A percentile compares a stretch with the other conserved stretches of the same genome.
These are phyloP conservation scores for Liodrosophila aerea DNA, from an alignment of 2,888 invertebrate genomes.

Conservation along the genomic window DNA sequence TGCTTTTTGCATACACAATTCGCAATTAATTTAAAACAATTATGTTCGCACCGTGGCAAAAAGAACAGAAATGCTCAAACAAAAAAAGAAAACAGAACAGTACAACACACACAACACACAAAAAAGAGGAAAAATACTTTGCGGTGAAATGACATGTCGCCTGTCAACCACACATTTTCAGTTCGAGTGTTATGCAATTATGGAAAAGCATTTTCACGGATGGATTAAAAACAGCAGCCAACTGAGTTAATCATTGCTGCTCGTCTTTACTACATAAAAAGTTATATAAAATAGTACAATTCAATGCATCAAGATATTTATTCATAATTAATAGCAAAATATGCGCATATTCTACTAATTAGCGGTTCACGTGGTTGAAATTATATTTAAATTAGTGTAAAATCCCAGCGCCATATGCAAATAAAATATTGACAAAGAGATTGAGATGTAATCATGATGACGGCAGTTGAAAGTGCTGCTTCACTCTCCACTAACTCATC, in stretches of 20 bases:
- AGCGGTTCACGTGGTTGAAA: neutral
- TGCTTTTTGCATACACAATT: constrained; percentile 73
- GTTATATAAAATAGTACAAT: neutral
- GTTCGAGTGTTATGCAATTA: constrained; percentile 70
- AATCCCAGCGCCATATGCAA: too few relatives aligned
- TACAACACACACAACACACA: neutral
- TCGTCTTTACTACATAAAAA: constrained; percentile 26
- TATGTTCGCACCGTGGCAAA: constrained; percentile 52
- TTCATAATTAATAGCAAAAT: too few relatives aligned
- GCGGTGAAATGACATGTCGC: constrained; percentile 75
- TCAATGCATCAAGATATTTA: neutral
- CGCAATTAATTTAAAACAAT: constrained; percentile 76
- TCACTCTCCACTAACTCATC: too few relatives aligned
- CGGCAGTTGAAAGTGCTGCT: too few relatives aligned
- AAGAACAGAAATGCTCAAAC: constrained; percentile 25
- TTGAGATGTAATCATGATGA: too few relatives aligned
- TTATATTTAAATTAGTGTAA: too few relatives aligned
- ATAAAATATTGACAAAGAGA: too few relatives aligned
- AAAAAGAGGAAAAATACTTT: constrained; percentile 31
- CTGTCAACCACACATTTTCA: constrained; percentile 70
- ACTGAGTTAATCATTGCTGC: constrained; percentile 37
- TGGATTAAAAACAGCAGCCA: constrained; percentile 35
- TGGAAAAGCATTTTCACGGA: constrained; percentile 41
- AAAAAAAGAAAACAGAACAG: constrained; percentile 19
- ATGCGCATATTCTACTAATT: neutral